Evolutionary conservation across 2,888 invertebrate genomes (phyloP), one percentile per base, ranked within the genome.

Genomic region (Ormyrus pomaceus): DNA sequence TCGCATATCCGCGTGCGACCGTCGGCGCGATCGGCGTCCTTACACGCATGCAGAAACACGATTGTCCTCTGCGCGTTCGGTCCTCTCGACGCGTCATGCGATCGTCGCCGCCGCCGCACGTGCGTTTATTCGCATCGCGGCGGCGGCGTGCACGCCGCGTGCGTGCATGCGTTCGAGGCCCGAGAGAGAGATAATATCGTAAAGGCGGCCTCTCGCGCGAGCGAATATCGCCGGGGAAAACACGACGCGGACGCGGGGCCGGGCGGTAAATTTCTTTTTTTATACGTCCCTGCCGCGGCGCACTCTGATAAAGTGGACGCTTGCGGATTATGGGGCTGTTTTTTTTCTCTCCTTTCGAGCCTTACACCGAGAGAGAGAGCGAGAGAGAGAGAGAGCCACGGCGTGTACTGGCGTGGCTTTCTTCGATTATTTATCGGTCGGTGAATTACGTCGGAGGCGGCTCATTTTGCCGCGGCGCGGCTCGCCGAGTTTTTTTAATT

Each of bases 191-290:
- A 82, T 82, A 76, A 76, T 73, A 82, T 82, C 81, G 64, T 73
- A 61, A 79, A 79, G 79, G 73, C 79, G 73, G 79, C 66, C 45
- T 19, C 34, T 34, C 34, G 34, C 34, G 34, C 69, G 70, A 51
- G 64, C 46, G 65, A 78, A 56, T 77, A 77, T 77, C 70, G 76
- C 69, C 61, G 69, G 76, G 51, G 77, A 64, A 58, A 69, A 80
- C 68, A 66, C 51, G 48, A 11, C 8, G 71, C 65, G 34, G 34
- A 34, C 34, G 34, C 34, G 34, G 34, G 59, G 45, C 55, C 7
- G 71, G 76, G 11, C 82, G 74, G 79, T 82, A 82, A 79, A 82
- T 79, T 82, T 70, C 73, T 61, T 79, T 77, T 58, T 73, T 61
- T 66, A 11, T 70, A 62, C 51, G 62, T 13, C 48, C 56, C 51